Conservation (phyloP, 1,140 invertebrate species). For the Drosophila prosaltans region DNA sequence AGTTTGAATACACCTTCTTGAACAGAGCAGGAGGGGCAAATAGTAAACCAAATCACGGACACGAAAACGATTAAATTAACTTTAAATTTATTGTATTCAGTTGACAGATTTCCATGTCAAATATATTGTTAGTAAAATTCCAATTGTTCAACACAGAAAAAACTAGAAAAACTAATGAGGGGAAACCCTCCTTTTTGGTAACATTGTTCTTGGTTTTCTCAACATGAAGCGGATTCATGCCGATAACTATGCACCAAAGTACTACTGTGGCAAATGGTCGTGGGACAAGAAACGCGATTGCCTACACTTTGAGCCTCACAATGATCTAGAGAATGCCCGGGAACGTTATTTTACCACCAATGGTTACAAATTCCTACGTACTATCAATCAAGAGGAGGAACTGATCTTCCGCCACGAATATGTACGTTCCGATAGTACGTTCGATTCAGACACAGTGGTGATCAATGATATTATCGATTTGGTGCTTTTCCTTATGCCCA, state of each 20-base stretch:
- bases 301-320: slow-evolving; percentile 55
- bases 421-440: slow-evolving; percentile 33
- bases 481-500: slow-evolving; percentile 71
- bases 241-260: slow-evolving; percentile 62
- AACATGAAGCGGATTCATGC: slow-evolving; percentile 58
- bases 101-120: background rate
- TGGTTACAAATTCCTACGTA: slow-evolving; percentile 59
- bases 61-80: too few species aligned
- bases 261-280: slow-evolving; percentile 67
- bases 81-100: background rate
- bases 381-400: slow-evolving; percentile 72
- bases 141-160: background rate
- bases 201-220: background rate
- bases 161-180: background rate
- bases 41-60: too few species aligned
- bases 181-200: background rate
- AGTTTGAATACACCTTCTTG: background rate
- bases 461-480: slow-evolving; percentile 72
- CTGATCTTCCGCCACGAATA: slow-evolving; percentile 70
- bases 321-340: slow-evolving; percentile 43
- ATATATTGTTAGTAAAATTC: background rate
- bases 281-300: slow-evolving; percentile 57
- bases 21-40: too few species aligned
- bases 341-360: slow-evolving; percentile 64
- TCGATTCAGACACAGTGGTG: slow-evolving; percentile 65